Evolutionary conservation across 1,140 invertebrate species (phyloP), one percentile per base, ranked within the genome.

Genomic region (Reticulitermes speratus): DNA sequence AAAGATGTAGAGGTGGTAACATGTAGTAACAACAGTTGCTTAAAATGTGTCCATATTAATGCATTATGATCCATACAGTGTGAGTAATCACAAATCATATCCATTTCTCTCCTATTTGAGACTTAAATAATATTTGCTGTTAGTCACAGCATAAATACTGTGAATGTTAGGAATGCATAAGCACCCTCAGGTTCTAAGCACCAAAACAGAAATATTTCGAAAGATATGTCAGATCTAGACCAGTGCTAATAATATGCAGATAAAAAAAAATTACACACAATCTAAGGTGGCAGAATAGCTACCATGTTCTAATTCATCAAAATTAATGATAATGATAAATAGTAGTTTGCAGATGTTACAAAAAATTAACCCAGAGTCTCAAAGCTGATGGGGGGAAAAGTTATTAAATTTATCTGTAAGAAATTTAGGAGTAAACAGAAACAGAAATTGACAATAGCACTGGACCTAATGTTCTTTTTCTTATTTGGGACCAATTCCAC

Each of bases 121-220:
- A 8, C 25, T 30, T 75, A 9, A n/a, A 14, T 75, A 2, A 75
- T 0, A 16, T 75, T 30, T 75, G 3, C 16, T n/a, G 1, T 30
- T 30, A 30, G 7, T 75, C 11, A 30, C 25, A n/a, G 14, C 7
- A 30, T 75, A 25, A 19, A 75, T 75, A 16, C 25, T 65, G 19
- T 65, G 59, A 23, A 30, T 75, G 65, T 75, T 75, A 3, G 14
- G n/a, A 16, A n/a, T 23, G 19, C 19, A n/a, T 75, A 11, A 19
- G 19, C 30, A n/a, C 14, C 65, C 14, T 75, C 65, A 25, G 65
- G 9, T 75, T 30, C 65, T 75, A 75, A 75, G 65, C 65, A 75
- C 65, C 65, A 75, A 75, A 65, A 75, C 25, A 75, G 11, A 75
- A 75, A 9, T 75, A 75, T 75, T 75, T 75, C n/a, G n/a, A 75